Conservation (phyloP, 1,140 invertebrate genomes). For the Geopemphigus sp. region DNA sequence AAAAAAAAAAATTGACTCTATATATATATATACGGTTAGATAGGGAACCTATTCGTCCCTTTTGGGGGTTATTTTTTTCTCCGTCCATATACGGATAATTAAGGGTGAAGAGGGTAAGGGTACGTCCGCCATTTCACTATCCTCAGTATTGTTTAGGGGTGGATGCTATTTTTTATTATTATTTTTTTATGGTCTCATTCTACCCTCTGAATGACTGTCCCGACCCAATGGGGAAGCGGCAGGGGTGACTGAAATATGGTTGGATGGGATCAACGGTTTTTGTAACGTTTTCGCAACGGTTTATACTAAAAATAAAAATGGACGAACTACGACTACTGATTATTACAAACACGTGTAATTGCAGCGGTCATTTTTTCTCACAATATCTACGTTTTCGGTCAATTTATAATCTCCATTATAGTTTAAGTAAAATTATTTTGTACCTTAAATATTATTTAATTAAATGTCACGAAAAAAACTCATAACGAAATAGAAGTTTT, state of each 20-base stretch:
- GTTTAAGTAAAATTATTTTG: not conserved
- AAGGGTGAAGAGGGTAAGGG: slow-evolving; percentile 48
- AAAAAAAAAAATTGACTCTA: slow-evolving; percentile 50
- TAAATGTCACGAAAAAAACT: too few species aligned
- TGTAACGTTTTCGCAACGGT: slow-evolving; percentile 47
- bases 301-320: slow-evolving; percentile 35
- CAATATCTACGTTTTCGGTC: not conserved
- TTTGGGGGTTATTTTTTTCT: slow-evolving; percentile 39
- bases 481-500: too few species aligned
- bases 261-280: slow-evolving; percentile 48
- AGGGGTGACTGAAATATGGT: slow-evolving; percentile 45
- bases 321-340: slow-evolving; percentile 40
- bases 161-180: slow-evolving; percentile 48
- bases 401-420: not conserved
- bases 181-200: slow-evolving; percentile 35
- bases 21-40: not conserved
- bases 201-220: slow-evolving; percentile 42
- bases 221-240: slow-evolving; percentile 43
- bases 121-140: slow-evolving; percentile 45
- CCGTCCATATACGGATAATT: slow-evolving; percentile 22
- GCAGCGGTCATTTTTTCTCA: slow-evolving; percentile 2
- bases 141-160: slow-evolving; percentile 47
- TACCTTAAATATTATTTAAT: not conserved
- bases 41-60: slow-evolving; percentile 2
- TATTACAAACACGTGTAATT: not conserved